Evolutionary conservation across 1,140 invertebrate species (phyloP).

Genomic region (Euborellia annulipes): DNA sequence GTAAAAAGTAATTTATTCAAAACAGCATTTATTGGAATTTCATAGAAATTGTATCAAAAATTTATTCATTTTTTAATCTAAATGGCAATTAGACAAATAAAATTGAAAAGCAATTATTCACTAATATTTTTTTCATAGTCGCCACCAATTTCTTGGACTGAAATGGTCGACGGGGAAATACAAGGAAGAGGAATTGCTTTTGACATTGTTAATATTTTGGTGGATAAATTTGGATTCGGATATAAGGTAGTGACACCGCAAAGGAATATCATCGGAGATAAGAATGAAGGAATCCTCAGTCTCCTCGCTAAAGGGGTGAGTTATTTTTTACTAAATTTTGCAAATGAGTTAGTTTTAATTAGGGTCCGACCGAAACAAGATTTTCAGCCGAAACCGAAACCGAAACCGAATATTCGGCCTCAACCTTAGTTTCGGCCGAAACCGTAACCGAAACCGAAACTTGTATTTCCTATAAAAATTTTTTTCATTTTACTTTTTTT

Average conservation of each 20-base stretch:
- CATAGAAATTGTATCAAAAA: background rate
- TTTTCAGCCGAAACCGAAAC: too few relatives aligned
- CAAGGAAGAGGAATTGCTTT: conserved; percentile 52
- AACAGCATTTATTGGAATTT: background rate
- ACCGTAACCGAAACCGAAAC: too few relatives aligned
- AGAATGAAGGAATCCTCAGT: conserved; percentile 40
- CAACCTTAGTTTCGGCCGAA: too few relatives aligned
- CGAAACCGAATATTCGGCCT: too few relatives aligned
- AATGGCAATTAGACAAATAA: background rate
- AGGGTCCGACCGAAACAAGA: too few relatives aligned
- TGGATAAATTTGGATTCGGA: conserved; percentile 50
- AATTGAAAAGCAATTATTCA: background rate
- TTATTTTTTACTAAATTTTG: too few relatives aligned
- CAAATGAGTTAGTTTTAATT: too few relatives aligned
- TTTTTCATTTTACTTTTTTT: too few relatives aligned
- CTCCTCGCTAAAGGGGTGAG: conserved; percentile 40
- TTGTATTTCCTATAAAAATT: too few relatives aligned
- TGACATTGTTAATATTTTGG: conserved; percentile 47
- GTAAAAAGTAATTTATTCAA: conserved; percentile 2
- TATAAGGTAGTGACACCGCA: conserved; percentile 45
- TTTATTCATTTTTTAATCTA: background rate
- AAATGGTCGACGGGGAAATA: conserved; percentile 32
- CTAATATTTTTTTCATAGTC: conserved; percentile 28
- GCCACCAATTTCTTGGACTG: conserved; percentile 36
- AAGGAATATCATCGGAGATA: conserved; percentile 35